Evolutionary conservation across 1,140 invertebrate genomes (phyloP), one percentile per base, ranked within the genome.

Genomic region (Neodiprion virginianus): DNA sequence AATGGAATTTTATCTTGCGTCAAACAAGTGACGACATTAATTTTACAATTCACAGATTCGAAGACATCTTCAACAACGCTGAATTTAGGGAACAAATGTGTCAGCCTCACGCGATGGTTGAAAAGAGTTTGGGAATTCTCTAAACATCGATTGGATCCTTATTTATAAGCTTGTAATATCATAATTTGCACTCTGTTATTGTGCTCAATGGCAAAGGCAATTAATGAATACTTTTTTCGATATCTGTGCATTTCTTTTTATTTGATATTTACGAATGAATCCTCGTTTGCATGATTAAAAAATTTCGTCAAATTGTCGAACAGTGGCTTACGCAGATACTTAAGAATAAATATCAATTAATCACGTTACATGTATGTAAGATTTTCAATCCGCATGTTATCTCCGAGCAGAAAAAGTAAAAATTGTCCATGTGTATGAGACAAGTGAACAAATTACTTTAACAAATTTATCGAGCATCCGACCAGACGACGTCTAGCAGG

Each of bases 81-180:
- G 94, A 96, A 78, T 92, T 93, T 76, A 89, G 89, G 80, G 95
- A 96, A 89, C 87, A 93, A 72, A 90, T 93, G 84, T 92, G 92
- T 47, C 92, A 95, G 78, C 95, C 96, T 47, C 95, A 96, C 89
- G 93, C 94, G 72, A 88, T 95, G 40, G 90, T 95, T 66, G 96
- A 96, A 87, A 93, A 91, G 84, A 91, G 91, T 72, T 86, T 95
- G 76, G 93, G 94, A 69, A 88, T 95, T 81, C 87, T 95, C 21
- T 95, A 92, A 89, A 74, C 69, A 75, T 48, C 69, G 28, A 40
- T 40, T 5, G 28, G 5, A 40, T 40, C 28, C 28, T 40, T 40
- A 40, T 40, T 40, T 40, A 4, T 40, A 40, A 40, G 28, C 28
- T 40, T 40, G 28, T 40, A 40, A 40, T 40, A 40, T 40, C 28